Base-by-base conservation (phyloP, 2,888 invertebrate genomes). In the Dione vanillae region DNA sequence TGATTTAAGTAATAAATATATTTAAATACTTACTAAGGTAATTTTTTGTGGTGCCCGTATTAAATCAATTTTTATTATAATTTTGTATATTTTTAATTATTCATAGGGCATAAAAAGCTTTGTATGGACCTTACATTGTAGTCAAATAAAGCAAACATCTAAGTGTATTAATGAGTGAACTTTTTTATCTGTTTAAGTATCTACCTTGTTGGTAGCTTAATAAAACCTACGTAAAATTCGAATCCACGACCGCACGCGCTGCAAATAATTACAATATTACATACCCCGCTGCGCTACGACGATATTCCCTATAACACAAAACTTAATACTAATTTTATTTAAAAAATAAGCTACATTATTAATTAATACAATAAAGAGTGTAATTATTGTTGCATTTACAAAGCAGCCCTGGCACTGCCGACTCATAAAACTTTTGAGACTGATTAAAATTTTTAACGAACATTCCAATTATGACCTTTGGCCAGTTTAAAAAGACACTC, bases 381-480 rank as follows among this genome's bases (percentile, higher is more conserved):
- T 88, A 84, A 89, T 86, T 85, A 82, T 83, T 79, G 82, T 85
- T 79, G 81, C 78, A 80, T 79, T 82, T 84, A 88, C 88, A 89
- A 89, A 86, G 87, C 85, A 85, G 83, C 81, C 80, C 85, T 87
- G 86, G 84, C 86, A 85, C 83, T 80, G 85, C 84, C 80, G 79
- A 78, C 85, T 83, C 89, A 84, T 89, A 88, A 89, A 89, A 90
- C 82, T 89, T 90, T 85, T 84, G 82, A 77, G 82, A 79, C 85
- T 88, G 87, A 90, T 91, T 90, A 74, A 74, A 86, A 87, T 82
- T 83, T 86, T 87, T 90, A 90, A 91, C 88, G 84, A 90, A 88
- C 79, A 78, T 77, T 79, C 83, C 86, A 89, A 89, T 90, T 88
- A 89, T 82, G 83, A 83, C 75, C 79, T 61, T 74, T 72, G 66